Base-by-base conservation (phyloP, 2,113 vertebrate genomes). In the Megaceryle maxima region DNA sequence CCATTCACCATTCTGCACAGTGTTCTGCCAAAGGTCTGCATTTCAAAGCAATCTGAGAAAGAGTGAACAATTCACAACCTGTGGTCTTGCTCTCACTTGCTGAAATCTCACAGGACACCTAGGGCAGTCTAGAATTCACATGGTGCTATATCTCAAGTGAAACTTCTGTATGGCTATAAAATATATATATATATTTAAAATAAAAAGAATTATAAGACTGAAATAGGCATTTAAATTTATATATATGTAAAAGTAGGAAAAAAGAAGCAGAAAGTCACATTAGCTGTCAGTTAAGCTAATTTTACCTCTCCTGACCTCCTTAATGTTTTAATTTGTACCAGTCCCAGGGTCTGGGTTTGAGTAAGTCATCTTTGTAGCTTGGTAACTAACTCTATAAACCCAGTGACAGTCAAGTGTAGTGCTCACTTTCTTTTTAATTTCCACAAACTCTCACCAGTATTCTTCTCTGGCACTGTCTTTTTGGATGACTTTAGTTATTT, bases 401-500 rank as follows among this genome's bases (percentile, higher is more conserved):
- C 17, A 79, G 10, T 9, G 9, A 60, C 16, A 82, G 21, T 60
- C n/a, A 78, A 53, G 19, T 0, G 0, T 7, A 69, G 24, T 9
- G 18, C 55, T 74, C 35, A 18, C 22, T 72, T 83, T 5, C 19
- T 43, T 62, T 85, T 91, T 80, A 86, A 62, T 5, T 26, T 73
- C 24, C 17, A 55, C 56, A 69, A 79, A 57, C 33, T 68, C 29
- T 64, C 39, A 79, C 14, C 12, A 53, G 9, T 29, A 39, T 24
- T 69, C 41, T 79, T 60, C 46, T 92, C 53, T 77, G 51, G 28
- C 35, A 57, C 5, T 20, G 16, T n/a, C 35, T 62, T 62, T 73
- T 29, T 48, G 13, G 31, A 75, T 28, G 25, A 62, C 41, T 43
- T 48, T 70, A 51, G 88, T 20, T 44, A 85, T 60, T 88, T 60